Conservation (phyloP, 2,797 vertebrate genomes). For the Lutjanus argentimaculatus region DNA sequence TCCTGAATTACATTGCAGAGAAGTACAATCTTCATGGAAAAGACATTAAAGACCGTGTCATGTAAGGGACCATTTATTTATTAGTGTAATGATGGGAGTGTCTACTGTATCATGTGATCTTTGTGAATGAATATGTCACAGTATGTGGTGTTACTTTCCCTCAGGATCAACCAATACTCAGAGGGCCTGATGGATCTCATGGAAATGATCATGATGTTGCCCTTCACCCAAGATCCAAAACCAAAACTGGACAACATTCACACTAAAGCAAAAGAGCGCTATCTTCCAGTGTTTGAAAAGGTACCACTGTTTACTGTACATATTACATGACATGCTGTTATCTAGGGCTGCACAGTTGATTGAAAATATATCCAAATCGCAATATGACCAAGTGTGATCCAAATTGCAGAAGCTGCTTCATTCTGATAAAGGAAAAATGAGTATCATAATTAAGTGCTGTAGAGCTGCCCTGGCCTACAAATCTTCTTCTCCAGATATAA, state of each 20-base stretch:
- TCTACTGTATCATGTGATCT: background rate
- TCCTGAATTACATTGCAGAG: constrained; percentile 85
- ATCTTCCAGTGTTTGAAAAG: constrained; percentile 92
- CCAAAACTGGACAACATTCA: constrained; percentile 82
- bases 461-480: too few species aligned
- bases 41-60: constrained; percentile 84
- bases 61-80: constrained; percentile 75
- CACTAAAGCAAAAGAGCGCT: constrained; percentile 85
- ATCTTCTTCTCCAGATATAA: too few species aligned
- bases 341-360: too few species aligned
- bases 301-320: constrained; percentile 66
- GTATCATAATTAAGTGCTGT: too few species aligned
- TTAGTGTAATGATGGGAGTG: background rate
- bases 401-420: too few species aligned
- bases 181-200: constrained; percentile 89
- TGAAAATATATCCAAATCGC: too few species aligned
- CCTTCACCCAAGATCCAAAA: constrained; percentile 76
- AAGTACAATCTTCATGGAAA: constrained; percentile 87
- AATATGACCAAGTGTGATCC: too few species aligned
- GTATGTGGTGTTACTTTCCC: background rate
- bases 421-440: too few species aligned
- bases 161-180: constrained; percentile 92
- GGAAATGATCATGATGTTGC: constrained; percentile 83
- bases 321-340: background rate
- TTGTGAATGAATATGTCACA: background rate